phyloP scores from a whole-genome alignment of 2,888 invertebrate genomes.

The Andrena praecox region DNA sequence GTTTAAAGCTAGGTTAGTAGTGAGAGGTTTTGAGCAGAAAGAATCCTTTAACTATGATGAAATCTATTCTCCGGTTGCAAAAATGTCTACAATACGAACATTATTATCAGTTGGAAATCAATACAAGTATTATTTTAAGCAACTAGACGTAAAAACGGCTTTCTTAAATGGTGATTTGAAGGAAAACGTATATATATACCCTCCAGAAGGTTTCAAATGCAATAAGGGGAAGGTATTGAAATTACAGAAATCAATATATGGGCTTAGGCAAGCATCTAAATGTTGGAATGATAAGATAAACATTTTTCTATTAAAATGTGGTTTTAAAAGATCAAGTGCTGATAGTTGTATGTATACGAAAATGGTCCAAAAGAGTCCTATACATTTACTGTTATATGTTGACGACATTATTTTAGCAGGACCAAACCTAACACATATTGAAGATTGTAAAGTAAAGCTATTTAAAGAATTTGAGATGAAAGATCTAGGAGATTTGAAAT shows the following conservation, averaged over 20 bases:
- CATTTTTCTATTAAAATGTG: background rate
- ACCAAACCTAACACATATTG: background rate
- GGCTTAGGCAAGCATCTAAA: too few relatives aligned
- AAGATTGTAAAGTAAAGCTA: background rate
- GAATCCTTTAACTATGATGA: constrained; percentile 69
- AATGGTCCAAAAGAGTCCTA: background rate
- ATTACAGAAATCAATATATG: too few relatives aligned
- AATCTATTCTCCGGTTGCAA: constrained; percentile 75
- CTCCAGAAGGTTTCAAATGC: too few relatives aligned
- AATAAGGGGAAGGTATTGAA: too few relatives aligned
- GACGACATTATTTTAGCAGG: background rate
- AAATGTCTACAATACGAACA: constrained; percentile 70
- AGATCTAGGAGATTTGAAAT: background rate
- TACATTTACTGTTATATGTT: background rate
- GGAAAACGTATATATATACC: too few relatives aligned
- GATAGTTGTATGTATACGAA: background rate
- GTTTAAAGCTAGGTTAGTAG: constrained; percentile 67
- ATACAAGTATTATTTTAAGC: constrained; percentile 57
- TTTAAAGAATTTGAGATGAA: background rate
- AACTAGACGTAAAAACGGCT: constrained; percentile 65
- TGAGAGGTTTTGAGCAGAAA: constrained; percentile 74
- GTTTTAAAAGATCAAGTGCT: background rate
- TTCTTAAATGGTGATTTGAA: constrained; percentile 55
- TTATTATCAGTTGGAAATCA: constrained; percentile 70
- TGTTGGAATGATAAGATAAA: too few relatives aligned